Base-by-base conservation (phyloP, 1,140 invertebrate genomes). In the Lanistes nyassanus region DNA sequence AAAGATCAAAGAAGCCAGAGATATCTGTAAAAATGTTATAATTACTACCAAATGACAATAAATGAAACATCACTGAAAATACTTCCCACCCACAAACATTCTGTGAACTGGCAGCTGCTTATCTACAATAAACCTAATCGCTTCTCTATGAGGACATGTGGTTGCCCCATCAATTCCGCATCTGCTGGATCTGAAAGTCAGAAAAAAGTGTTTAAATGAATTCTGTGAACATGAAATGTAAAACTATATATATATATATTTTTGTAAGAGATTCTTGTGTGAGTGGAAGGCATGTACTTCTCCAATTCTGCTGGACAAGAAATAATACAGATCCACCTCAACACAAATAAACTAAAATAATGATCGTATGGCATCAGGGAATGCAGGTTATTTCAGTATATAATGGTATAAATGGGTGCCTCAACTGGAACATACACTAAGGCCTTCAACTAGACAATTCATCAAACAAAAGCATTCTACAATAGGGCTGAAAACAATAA, bases 131-230 rank as follows among this genome's bases (percentile, higher is more conserved):
- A 55, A 53, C 76, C 76, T 31, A 79, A 47, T 42, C 76, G 73
- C 65, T 76, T 81, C 62, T 83, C 82, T 77, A 83, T 80, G 69
- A 83, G 62, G 13, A 80, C 71, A 68, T 83, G 82, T 37, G 78
- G 77, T 16, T 83, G 75, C 0, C 81, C 81, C 39, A 83, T 70
- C 6, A 68, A 71, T 56, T 83, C 82, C 58, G 77, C 71, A 42
- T 79, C 78, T 65, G 73, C 76, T 37, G 79, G 79, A 76, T 80
- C 82, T 83, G 76, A 56, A 82, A 80, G 51, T 23, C 76, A 23
- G 71, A 36, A 76, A 70, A 64, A 0, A 75, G 21, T 0, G 37
- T 29, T 55, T 51, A 47, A 37, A 55, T 4, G 16, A 70, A 11
- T 16, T 13, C 23, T 26, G 62, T n/a, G n/a, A 74, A 36, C 21